Evolutionary conservation across 2,113 vertebrate species (phyloP).

Genomic region (Spea bombifrons): DNA sequence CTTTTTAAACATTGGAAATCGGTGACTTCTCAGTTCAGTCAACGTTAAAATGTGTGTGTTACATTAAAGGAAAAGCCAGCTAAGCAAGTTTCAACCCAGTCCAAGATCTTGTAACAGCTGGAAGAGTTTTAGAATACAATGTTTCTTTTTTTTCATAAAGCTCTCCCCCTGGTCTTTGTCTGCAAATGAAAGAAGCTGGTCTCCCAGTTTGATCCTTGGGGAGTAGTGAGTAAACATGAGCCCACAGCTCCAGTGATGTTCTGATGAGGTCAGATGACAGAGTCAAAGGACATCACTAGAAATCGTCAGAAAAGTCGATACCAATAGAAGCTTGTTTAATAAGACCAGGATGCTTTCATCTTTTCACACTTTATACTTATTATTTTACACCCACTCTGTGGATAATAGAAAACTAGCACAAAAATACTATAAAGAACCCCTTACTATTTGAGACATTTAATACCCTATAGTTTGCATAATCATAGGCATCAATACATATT

Average conservation of each 20-base stretch:
- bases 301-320: constrained; percentile 65
- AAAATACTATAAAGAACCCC: background rate
- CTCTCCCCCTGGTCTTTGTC: constrained; percentile 72
- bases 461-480: constrained; percentile 31
- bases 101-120: constrained; percentile 68
- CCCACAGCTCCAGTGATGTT: constrained; percentile 66
- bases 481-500: background rate
- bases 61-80: constrained; percentile 9
- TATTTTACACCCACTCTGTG: too few relatives aligned
- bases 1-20: too few relatives aligned
- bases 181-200: constrained; percentile 64
- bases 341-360: constrained; percentile 15
- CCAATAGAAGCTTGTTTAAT: constrained; percentile 41
- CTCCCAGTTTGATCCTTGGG: constrained; percentile 62
- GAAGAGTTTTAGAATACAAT: constrained; percentile 65
- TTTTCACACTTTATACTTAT: constrained; percentile 8
- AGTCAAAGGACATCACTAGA: constrained; percentile 73
- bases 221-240: constrained; percentile 73
- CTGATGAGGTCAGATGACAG: constrained; percentile 69
- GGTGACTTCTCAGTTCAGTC: too few relatives aligned
- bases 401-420: too few relatives aligned
- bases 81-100: constrained; percentile 34
- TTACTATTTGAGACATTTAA: background rate
- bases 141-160: constrained; percentile 57
- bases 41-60: too few relatives aligned